Evolutionary conservation across 2,888 invertebrate genomes (phyloP), one percentile per base, ranked within the genome.

Genomic region (Synergus itoensis): DNA sequence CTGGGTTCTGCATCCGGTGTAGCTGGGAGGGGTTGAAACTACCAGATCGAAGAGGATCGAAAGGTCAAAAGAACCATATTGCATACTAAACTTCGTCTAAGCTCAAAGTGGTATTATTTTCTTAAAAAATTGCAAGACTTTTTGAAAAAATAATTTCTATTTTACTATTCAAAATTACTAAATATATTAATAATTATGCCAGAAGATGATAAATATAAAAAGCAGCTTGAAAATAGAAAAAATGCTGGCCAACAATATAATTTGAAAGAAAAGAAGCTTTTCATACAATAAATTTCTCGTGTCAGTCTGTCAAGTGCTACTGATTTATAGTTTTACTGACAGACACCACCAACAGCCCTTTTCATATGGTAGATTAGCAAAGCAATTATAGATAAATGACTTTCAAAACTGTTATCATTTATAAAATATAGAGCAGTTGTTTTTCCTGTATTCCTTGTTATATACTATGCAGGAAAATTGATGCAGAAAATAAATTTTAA

Each of bases 1-100:
- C 60, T 57, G 79, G 79, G 82, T 76, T 82, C 73, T 83, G 82
- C 84, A 85, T 86, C 84, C 86, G 82, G 85, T 82, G 79, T 80
- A 79, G 62, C 40, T 36, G 14, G 79, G 75, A 81, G 60, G 81
- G 67, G 41, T 40, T 62, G 7, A 48, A 78, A 69, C 36, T 57
- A 48, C n/a, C 43, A 48, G 64, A 73, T 64, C 64, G 69, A 53
- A 60, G n/a, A 14, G 53, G 63, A 78, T 81, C 79, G 78, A 76
- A 77, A 75, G 80, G 78, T 78, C 79, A 73, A 65, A 78, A 76
- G 76, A 53, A 53, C 8, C n/a, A n/a, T n/a, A 9, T 53, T 11
- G 18, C 53, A 18, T 18, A 57, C 18, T 57, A 57, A 18, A 57
- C n/a, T 53, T 9, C 3, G 8, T n/a, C 8, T 0, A n/a, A n/a